phyloP scores from a whole-genome alignment of 2,888 invertebrate species.

The Euplexia lucipara region DNA sequence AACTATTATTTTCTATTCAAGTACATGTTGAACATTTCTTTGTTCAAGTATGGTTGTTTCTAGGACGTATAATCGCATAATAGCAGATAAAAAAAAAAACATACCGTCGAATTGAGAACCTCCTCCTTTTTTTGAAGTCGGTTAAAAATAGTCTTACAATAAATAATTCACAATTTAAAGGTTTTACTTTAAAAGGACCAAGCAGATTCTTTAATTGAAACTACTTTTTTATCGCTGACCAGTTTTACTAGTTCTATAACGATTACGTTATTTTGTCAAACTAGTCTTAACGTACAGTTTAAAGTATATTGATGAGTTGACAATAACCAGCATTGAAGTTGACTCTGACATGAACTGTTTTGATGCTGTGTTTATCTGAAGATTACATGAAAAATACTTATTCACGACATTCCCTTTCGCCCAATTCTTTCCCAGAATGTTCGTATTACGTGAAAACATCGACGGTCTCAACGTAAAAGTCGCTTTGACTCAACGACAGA shows the following conservation, averaged over 20 bases:
- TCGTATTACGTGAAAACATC: slow-evolving; percentile 57
- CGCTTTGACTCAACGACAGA: slow-evolving; percentile 71
- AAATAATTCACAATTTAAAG: slow-evolving; percentile 10
- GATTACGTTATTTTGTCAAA: not conserved
- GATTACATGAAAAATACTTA: slow-evolving; percentile 2
- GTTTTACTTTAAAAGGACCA: not conserved
- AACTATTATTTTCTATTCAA: slow-evolving; percentile 58
- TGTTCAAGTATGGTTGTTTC: slow-evolving; percentile 30
- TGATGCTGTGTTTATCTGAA: not conserved
- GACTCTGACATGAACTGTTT: too few relatives aligned
- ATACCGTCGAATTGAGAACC: too few relatives aligned
- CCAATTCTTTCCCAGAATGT: slow-evolving; percentile 37
- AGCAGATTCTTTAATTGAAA: slow-evolving; percentile 6
- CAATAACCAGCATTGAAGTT: too few relatives aligned
- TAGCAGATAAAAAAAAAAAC: too few relatives aligned
- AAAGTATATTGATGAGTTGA: not conserved
- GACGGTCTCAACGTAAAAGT: slow-evolving; percentile 49
- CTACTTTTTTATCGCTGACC: not conserved
- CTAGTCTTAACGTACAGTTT: slow-evolving; percentile 3
- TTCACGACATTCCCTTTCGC: slow-evolving; percentile 20
- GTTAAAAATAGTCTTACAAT: slow-evolving; percentile 15
- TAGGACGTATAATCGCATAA: slow-evolving; percentile 23
- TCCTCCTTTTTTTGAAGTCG: too few relatives aligned
- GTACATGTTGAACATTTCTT: slow-evolving; percentile 44
- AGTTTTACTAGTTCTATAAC: slow-evolving; percentile 6